phyloP scores from a whole-genome alignment of 1,140 invertebrate species.

The Drosophila chauvacae region DNA sequence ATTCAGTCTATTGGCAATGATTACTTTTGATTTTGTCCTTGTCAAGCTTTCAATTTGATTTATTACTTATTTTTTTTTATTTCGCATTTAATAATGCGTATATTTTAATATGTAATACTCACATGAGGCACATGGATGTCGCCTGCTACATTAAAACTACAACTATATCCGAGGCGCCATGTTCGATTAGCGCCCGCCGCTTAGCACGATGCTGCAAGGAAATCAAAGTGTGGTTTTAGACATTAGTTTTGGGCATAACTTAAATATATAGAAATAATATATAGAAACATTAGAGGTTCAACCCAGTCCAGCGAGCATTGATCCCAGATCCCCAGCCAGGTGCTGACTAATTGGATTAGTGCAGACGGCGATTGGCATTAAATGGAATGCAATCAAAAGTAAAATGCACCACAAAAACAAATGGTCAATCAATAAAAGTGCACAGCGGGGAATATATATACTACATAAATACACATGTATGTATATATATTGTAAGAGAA shows the following conservation, averaged over 20 bases:
- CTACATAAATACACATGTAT: neutral
- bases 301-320: constrained; percentile 14
- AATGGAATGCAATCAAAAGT: constrained; percentile 62
- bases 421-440: constrained; percentile 53
- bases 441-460: neutral
- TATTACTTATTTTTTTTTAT: neutral
- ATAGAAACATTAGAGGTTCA: neutral
- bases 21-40: neutral
- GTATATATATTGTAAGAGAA: neutral
- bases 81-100: neutral
- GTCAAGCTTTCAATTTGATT: no score
- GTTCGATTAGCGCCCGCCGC: constrained; percentile 84
- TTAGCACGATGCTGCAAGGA: constrained; percentile 81
- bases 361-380: constrained; percentile 37
- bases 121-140: constrained; percentile 85
- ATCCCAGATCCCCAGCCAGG: constrained; percentile 15
- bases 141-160: constrained; percentile 84
- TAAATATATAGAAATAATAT: neutral
- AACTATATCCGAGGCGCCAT: constrained; percentile 85
- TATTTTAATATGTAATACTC: constrained; percentile 40
- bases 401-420: constrained; percentile 30
- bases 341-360: constrained; percentile 66
- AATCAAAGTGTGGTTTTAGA: constrained; percentile 8
- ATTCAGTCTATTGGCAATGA: neutral
- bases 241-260: neutral